Percentiles rank a stretch among this genome's conserved stretches.
phyloP scores from a whole-genome alignment of 2,888 invertebrate species.

The Dorcus hopei region DNA sequence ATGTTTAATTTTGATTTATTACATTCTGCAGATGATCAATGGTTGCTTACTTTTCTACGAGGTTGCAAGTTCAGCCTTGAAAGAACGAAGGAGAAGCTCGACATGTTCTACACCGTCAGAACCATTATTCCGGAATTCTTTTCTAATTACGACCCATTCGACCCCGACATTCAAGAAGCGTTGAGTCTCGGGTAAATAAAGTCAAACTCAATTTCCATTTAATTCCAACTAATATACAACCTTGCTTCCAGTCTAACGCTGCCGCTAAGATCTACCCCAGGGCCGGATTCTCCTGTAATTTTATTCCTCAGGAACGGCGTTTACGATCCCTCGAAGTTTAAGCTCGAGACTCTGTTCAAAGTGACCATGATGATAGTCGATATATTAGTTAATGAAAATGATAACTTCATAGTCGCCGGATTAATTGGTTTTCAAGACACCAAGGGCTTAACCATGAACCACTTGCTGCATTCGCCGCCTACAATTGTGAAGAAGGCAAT shows the following conservation, averaged over 20 bases:
- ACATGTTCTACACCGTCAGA: slow-evolving; percentile 56
- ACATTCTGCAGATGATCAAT: slow-evolving; percentile 56
- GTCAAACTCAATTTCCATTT: neutral
- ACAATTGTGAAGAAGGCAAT: slow-evolving; percentile 56
- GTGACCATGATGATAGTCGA: slow-evolving; percentile 57
- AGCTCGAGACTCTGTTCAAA: slow-evolving; percentile 45
- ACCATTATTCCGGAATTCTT: slow-evolving; percentile 55
- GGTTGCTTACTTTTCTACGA: slow-evolving; percentile 59
- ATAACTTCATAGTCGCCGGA: slow-evolving; percentile 55
- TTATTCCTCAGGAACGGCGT: slow-evolving; percentile 38
- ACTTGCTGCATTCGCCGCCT: slow-evolving; percentile 53
- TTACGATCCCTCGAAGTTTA: slow-evolving; percentile 29
- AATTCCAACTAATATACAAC: neutral
- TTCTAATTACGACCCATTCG: slow-evolving; percentile 43
- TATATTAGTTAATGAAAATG: slow-evolving; percentile 60
- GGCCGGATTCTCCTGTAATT: slow-evolving; percentile 38
- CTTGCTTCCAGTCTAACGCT: slow-evolving; percentile 12
- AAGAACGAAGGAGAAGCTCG: slow-evolving; percentile 60
- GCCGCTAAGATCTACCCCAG: slow-evolving; percentile 29
- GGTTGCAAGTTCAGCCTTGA: slow-evolving; percentile 66
- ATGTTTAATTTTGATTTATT: too few species aligned
- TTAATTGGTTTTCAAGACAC: slow-evolving; percentile 58
- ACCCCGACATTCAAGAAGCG: slow-evolving; percentile 34
- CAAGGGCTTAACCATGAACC: slow-evolving; percentile 52
- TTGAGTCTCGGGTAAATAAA: slow-evolving; percentile 49